Evolutionary conservation across 2,113 vertebrate species (phyloP), one percentile per base, ranked within the genome.

Genomic region (Clarias batrachus): DNA sequence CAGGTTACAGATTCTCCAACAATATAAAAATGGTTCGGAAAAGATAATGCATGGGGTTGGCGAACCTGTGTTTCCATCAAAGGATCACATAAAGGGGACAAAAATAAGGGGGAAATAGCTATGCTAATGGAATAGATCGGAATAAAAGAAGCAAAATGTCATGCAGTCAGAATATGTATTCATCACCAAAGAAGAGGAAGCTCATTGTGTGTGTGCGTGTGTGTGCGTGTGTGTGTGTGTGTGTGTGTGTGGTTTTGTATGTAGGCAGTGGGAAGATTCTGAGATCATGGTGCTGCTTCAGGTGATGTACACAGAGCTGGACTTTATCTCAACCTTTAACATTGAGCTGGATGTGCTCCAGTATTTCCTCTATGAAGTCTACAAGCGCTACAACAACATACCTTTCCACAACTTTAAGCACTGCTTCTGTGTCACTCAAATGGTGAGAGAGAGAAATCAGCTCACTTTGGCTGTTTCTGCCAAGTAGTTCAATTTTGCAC

Each of bases 401-500:
- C 95, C 95, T 13, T 96, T 96, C 84, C 95, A 96, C 86, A 96
- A 96, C 92, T 96, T 96, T 92, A 95, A 96, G 68, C 95, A 96
- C 90, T 96, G 95, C 89, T 95, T 96, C 91, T 96, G 95, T 84
- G 95, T 95, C 54, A 95, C 95, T 30, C 95, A 96, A 90, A 95
- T 96, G 95, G 95, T 96, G 89, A 93, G 94, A 65, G 25, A 25
- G 77, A 71, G 16, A 59, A 84, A 87, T 88, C 82, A 86, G 80
- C 16, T 52, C 16, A n/a, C 63, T n/a, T 54, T 87, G 37, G 33
- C 19, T 8, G 48, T 80, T 87, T 56, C 17, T 65, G 52, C 60
- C 4, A 83, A 78, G 48, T 30, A 84, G 63, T 79, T 62, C 79
- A 89, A 71, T 85, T 87, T 33, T 82, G 62, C 66, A 71, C 70